Conservation (phyloP, 2,888 invertebrate species). For the Dasysyrphus albostriatus region DNA sequence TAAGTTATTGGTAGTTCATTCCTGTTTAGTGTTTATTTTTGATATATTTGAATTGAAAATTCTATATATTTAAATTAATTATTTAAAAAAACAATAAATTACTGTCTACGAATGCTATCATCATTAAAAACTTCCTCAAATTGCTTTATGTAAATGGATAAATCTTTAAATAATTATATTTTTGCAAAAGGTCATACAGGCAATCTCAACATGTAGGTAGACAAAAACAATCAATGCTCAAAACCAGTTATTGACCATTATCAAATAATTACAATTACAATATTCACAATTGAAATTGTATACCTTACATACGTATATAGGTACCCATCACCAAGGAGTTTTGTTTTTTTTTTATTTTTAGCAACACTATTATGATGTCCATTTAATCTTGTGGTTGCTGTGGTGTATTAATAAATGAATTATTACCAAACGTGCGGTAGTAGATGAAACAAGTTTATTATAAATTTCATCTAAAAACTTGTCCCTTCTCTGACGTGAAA, state of each 20-base stretch:
- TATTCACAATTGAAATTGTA: too few species aligned
- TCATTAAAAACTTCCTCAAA: too few species aligned
- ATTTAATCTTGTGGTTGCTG: conserved; percentile 1
- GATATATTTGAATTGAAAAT: too few species aligned
- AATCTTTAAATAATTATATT: neutral
- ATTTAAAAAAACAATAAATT: too few species aligned
- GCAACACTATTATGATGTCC: neutral
- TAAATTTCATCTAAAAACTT: conserved; percentile 19
- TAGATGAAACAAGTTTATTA: conserved; percentile 30
- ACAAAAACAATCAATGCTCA: neutral
- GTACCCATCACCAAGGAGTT: neutral
- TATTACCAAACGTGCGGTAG: neutral
- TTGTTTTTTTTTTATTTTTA: neutral
- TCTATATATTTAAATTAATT: too few species aligned
- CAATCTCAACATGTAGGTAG: neutral
- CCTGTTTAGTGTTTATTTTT: too few species aligned
- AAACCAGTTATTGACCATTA: conserved; percentile 1
- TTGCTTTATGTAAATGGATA: too few species aligned
- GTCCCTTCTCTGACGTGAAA: neutral
- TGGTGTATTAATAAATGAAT: neutral
- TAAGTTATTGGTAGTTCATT: too few species aligned
- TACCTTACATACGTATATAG: neutral
- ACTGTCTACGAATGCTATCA: too few species aligned
- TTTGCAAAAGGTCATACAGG: neutral
- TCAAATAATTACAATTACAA: conserved; percentile 9